phyloP scores from a whole-genome alignment of 2,113 vertebrate species.

The Nannobrachium achirus region DNA sequence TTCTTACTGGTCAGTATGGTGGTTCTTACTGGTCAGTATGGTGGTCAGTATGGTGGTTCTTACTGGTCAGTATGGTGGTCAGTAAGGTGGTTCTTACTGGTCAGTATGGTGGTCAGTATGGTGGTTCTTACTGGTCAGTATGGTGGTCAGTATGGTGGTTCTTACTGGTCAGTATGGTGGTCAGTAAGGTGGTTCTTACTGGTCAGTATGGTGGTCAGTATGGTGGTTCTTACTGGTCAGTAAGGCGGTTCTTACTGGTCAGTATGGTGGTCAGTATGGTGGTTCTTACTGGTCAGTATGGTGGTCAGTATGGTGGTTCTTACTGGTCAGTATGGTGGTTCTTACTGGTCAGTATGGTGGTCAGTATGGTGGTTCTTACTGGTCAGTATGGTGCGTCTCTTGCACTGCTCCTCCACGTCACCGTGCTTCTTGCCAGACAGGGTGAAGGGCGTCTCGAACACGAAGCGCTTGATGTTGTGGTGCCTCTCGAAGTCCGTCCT shows the following conservation, averaged over 20 bases:
- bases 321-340: conserved; percentile 89
- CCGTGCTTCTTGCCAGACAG: conserved; percentile 95
- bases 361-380: conserved; percentile 93
- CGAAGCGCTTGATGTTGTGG: conserved; percentile 95
- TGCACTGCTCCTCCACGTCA: conserved; percentile 97
- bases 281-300: neutral
- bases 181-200: neutral
- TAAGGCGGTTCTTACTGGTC: neutral
- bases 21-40: neutral
- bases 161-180: neutral
- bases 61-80: neutral
- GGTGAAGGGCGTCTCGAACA: conserved; percentile 97
- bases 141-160: neutral
- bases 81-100: neutral
- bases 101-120: neutral
- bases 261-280: no score
- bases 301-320: no score
- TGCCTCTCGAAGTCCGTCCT: conserved; percentile 95
- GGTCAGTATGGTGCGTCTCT: conserved; percentile 91
- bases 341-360: conserved; percentile 40
- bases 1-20: neutral
- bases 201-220: neutral
- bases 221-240: neutral
- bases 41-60: no score
- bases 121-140: conserved; percentile 5